Percentiles rank a stretch among this genome's conserved stretches.
Conservation (phyloP, 2,797 vertebrate species). For the Crocidura indochinensis region DNA sequence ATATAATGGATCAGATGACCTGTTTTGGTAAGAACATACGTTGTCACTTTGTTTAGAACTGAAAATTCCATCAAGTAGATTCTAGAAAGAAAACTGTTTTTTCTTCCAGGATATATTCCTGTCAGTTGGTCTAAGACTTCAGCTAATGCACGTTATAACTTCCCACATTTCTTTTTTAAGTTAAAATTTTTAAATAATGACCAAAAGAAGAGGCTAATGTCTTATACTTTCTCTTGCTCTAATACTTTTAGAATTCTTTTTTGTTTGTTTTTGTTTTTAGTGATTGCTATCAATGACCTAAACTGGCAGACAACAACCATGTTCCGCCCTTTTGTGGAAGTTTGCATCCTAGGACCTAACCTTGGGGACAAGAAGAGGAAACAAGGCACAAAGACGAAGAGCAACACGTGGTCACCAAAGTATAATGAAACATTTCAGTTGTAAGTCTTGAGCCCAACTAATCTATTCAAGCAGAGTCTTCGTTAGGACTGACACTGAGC, state of each 20-base stretch:
- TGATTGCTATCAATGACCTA: conserved; percentile 96
- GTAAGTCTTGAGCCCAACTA: conserved; percentile 91
- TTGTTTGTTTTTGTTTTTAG: conserved; percentile 90
- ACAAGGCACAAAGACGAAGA: conserved; percentile 99
- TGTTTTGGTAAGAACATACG: background rate
- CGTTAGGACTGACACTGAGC: background rate
- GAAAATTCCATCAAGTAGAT: background rate
- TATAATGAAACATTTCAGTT: conserved; percentile 99
- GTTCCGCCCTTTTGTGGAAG: conserved; percentile 99
- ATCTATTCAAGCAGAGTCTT: background rate
- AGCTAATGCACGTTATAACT: background rate
- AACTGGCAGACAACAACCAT: conserved; percentile 97
- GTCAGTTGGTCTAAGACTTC: background rate
- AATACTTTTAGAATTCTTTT: background rate
- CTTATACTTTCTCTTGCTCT: conserved; percentile 27
- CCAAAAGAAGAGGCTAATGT: background rate
- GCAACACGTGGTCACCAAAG: conserved; percentile 99
- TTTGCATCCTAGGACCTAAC: conserved; percentile 96
- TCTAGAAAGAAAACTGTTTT: background rate
- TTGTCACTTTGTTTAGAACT: background rate
- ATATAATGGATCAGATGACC: background rate
- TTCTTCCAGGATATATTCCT: background rate
- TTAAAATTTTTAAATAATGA: background rate
- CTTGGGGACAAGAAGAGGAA: conserved; percentile 97
- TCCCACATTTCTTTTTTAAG: background rate